phyloP scores from a whole-genome alignment of 2,113 vertebrate genomes.

The Parotia lawesii region DNA sequence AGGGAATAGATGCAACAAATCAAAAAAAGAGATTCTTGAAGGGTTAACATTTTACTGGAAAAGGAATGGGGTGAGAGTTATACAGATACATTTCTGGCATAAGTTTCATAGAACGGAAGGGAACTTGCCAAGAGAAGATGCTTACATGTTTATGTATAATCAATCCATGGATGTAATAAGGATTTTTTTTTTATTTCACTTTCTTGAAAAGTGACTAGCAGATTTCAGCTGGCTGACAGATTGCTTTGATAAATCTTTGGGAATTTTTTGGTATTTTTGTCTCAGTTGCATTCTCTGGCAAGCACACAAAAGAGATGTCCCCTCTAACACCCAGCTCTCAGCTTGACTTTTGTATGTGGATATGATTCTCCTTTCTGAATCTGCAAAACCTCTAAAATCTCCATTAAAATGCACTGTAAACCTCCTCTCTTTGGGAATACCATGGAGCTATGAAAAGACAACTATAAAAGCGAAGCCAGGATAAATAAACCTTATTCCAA shows the following conservation, averaged over 20 bases:
- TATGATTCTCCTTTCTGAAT: not conserved
- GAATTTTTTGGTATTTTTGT: not conserved
- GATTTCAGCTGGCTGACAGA: not conserved
- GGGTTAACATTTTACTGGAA: not conserved
- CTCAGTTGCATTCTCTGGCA: not conserved
- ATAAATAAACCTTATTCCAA: constrained; percentile 54
- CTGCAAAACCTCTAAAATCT: constrained; percentile 35
- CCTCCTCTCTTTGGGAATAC: constrained; percentile 1
- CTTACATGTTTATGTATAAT: not conserved
- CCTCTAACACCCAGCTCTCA: not conserved
- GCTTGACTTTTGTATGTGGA: not conserved
- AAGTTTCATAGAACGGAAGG: not conserved
- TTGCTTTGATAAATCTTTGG: not conserved
- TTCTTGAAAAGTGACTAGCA: not conserved
- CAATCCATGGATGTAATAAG: not conserved
- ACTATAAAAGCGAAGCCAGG: constrained; percentile 15
- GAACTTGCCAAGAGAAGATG: not conserved
- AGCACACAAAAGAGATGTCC: not conserved
- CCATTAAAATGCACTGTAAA: constrained; percentile 23
- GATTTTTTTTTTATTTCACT: not conserved
- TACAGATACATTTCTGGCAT: not conserved
- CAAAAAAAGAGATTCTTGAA: not conserved
- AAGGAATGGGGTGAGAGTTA: not conserved
- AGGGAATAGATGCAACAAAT: not conserved
- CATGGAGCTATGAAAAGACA: not conserved